These are phyloP conservation scores for Tragelaphus strepsiceros DNA, from an alignment of 2,113 vertebrate species.

Conservation along the genomic window DNA sequence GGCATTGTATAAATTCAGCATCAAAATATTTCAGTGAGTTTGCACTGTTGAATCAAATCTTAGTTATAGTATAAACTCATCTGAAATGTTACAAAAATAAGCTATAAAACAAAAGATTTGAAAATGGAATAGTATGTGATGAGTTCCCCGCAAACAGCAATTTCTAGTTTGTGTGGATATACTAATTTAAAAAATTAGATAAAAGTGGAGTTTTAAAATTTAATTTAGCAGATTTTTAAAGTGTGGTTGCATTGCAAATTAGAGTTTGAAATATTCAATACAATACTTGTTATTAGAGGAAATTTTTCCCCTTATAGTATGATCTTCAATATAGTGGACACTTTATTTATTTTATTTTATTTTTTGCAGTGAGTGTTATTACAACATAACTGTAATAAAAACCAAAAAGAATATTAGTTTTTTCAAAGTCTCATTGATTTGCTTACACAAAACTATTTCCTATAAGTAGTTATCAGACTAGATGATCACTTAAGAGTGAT, in stretches of 20 bases:
- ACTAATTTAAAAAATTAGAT: background rate
- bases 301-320: background rate
- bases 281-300: background rate
- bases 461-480: slow-evolving; percentile 24
- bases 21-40: slow-evolving; percentile 51
- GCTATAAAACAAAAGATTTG: slow-evolving; percentile 23
- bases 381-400: background rate
- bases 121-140: slow-evolving; percentile 11
- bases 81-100: slow-evolving; percentile 45
- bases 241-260: background rate
- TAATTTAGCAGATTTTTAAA: slow-evolving; percentile 7
- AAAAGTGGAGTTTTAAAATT: background rate
- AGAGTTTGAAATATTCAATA: background rate
- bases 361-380: background rate
- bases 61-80: slow-evolving; percentile 30
- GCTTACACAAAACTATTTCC: slow-evolving; percentile 28
- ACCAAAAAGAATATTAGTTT: background rate
- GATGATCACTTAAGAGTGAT: slow-evolving; percentile 5
- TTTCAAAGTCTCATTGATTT: slow-evolving; percentile 19
- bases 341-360: background rate
- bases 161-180: background rate
- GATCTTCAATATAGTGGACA: background rate
- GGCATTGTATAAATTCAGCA: slow-evolving; percentile 11
- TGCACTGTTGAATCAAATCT: slow-evolving; percentile 29
- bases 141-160: background rate